These are phyloP conservation scores for Spermophilus dauricus DNA, from an alignment of 2,113 vertebrate species.

Conservation along the genomic window DNA sequence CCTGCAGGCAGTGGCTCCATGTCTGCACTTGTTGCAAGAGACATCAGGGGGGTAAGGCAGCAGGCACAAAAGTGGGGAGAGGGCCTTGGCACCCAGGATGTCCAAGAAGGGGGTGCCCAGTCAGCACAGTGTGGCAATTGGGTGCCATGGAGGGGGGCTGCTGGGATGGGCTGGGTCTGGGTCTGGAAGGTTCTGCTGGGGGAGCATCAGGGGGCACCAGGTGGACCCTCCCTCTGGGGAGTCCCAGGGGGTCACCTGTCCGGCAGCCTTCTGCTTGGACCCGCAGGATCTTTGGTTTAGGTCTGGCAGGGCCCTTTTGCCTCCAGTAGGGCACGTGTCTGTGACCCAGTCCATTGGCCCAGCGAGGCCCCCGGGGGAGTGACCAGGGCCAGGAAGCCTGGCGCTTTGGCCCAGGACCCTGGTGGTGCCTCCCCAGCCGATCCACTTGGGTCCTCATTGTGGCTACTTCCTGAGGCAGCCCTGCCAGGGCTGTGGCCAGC, in stretches of 20 bases:
- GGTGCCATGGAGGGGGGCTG: neutral
- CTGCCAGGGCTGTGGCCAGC: constrained; percentile 26
- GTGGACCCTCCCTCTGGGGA: neutral
- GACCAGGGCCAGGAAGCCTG: constrained; percentile 54
- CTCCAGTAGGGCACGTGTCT: constrained; percentile 58
- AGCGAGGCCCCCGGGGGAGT: constrained; percentile 37
- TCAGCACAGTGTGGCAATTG: neutral
- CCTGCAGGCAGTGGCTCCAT: neutral
- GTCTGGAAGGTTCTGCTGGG: neutral
- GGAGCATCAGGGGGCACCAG: neutral
- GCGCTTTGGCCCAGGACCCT: constrained; percentile 21
- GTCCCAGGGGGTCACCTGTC: neutral
- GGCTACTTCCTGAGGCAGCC: constrained; percentile 80
- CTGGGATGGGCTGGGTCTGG: neutral
- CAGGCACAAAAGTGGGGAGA: neutral
- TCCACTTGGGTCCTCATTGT: constrained; percentile 75
- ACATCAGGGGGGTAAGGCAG: neutral
- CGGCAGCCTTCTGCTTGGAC: constrained; percentile 7
- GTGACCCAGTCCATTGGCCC: neutral
- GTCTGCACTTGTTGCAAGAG: neutral
- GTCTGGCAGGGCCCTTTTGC: constrained; percentile 68
- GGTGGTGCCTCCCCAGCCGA: constrained; percentile 26
- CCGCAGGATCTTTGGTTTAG: constrained; percentile 68
- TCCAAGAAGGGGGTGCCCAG: neutral
- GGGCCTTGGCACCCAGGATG: neutral